Evolutionary conservation across 2,797 vertebrate species (phyloP).

Genomic region (Anolis apletophallus): DNA sequence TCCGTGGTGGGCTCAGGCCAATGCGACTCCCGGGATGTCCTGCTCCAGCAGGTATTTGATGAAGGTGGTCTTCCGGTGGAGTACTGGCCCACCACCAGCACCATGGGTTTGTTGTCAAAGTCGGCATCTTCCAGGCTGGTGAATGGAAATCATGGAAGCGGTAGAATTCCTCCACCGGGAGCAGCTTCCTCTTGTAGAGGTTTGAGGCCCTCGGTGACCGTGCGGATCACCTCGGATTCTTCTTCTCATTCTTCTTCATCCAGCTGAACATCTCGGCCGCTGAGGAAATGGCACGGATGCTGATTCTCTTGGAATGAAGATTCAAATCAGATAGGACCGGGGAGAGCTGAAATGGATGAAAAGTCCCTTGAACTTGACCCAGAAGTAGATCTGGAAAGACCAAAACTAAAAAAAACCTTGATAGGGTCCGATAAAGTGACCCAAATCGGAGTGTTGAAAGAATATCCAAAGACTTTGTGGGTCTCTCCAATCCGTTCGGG

Average conservation of each 20-base stretch:
- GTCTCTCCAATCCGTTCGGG: neutral
- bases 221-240: conserved; percentile 89
- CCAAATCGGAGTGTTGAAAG: neutral
- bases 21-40: conserved; percentile 91
- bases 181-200: conserved; percentile 89
- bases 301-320: neutral
- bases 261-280: conserved; percentile 88
- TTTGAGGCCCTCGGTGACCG: conserved; percentile 93
- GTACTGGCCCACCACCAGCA: conserved; percentile 93
- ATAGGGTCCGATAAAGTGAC: neutral
- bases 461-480: neutral
- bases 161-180: conserved; percentile 91
- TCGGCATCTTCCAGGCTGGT: conserved; percentile 90
- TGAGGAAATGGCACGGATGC: accelerated
- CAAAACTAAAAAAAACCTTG: neutral
- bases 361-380: neutral
- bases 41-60: conserved; percentile 95
- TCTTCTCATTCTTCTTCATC: conserved; percentile 87
- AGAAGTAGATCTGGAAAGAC: neutral
- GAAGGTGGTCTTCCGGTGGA: conserved; percentile 94
- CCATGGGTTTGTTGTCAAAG: conserved; percentile 95
- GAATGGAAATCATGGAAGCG: conserved; percentile 93
- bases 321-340: neutral
- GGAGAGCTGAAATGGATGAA: neutral
- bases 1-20: conserved; percentile 93